Percentiles rank a stretch among this genome's conserved stretches.
Conservation (phyloP, 2,888 invertebrate genomes). For the Disparrhopalites patrizii region DNA sequence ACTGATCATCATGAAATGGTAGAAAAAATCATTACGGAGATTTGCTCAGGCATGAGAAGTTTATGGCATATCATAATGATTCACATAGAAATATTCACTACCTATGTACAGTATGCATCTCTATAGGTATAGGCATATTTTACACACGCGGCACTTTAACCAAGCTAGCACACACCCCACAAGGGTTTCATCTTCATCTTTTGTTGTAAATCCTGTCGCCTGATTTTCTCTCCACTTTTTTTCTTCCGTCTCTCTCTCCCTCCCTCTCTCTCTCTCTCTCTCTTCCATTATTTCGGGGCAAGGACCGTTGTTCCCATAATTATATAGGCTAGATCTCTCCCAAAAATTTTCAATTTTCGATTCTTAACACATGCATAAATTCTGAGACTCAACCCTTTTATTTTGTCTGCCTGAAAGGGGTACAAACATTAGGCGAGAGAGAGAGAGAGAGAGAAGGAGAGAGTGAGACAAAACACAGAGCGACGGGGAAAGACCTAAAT, state of each 20-base stretch:
- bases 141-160: no score
- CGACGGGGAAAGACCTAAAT: no score
- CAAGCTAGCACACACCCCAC: background rate
- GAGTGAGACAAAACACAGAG: background rate
- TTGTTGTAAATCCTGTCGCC: background rate
- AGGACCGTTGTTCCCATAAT: background rate
- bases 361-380: no score
- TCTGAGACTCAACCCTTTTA: background rate
- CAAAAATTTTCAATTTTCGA: no score
- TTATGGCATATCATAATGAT: background rate
- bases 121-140: no score
- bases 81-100: no score
- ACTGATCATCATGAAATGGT: constrained; percentile 3
- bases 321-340: no score
- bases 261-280: background rate
- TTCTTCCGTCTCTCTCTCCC: background rate
- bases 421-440: background rate
- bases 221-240: background rate
- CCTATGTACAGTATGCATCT: no score
- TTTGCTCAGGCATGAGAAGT: constrained; percentile 1
- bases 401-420: no score
- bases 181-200: background rate
- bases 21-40: background rate
- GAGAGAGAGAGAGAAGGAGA: background rate
- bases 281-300: no score